Base-by-base conservation (phyloP, 1,140 invertebrate species). In the Ericerus pela region DNA sequence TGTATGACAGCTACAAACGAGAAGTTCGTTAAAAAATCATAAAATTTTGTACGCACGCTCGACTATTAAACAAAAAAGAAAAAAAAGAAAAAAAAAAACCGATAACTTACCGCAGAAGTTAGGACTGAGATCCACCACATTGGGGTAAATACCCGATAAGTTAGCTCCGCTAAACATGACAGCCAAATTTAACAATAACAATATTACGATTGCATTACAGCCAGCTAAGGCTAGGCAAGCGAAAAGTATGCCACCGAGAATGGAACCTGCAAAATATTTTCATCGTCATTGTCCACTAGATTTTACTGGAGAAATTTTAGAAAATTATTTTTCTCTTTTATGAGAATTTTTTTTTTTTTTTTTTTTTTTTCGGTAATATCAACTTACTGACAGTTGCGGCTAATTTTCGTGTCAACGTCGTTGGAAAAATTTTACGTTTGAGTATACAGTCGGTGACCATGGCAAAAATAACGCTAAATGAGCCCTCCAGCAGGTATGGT, bases 31-130 rank as follows among this genome's bases (percentile, higher is more conserved):
- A 14, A 41, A 8, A 41, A 41, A 41, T 41, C 36, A n/a, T n/a
- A n/a, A n/a, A n/a, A n/a, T n/a, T n/a, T n/a, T n/a, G n/a, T n/a
- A n/a, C n/a, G n/a, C n/a, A n/a, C n/a, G n/a, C n/a, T n/a, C n/a
- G n/a, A n/a, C n/a, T n/a, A n/a, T n/a, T n/a, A n/a, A n/a, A n/a
- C n/a, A n/a, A n/a, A n/a, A n/a, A n/a, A n/a, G n/a, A 33, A 33
- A 10, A 33, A 33, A 33, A 10, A 8, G 30, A 33, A 33, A 33
- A 33, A 33, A 10, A 33, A 10, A 8, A 33, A n/a, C 30, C 8
- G n/a, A 33, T 33, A 33, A 33, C 41, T 47, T 47, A 47, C 41
- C 41, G 41, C 41, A 22, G 20, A 47, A 47, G 26, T 47, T 47
- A 4, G 41, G 41, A 47, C 41, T 47, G 12, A 47, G 41, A 47